Evolutionary conservation across 2,888 invertebrate species (phyloP).

Genomic region (Galerucella nymphaeae): DNA sequence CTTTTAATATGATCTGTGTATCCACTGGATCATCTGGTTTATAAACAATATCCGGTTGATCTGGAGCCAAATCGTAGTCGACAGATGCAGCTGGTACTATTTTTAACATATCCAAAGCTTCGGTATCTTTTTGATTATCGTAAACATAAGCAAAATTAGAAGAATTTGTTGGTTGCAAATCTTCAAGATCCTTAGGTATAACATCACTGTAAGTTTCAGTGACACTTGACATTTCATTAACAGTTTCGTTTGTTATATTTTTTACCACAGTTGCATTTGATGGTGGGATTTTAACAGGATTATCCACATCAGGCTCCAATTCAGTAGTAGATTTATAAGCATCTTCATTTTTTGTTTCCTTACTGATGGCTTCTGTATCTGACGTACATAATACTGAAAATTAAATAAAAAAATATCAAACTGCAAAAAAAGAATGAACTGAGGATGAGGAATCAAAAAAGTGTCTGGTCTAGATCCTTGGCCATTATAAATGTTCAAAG

Average conservation of each 20-base stretch:
- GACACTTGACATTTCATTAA: neutral
- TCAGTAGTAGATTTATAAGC: neutral
- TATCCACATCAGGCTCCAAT: neutral
- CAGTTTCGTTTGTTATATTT: neutral
- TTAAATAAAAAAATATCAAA: neutral
- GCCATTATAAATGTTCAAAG: too few species aligned
- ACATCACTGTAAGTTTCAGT: neutral
- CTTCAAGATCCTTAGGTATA: neutral
- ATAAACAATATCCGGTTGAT: too few species aligned
- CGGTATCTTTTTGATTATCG: slow-evolving; percentile 1
- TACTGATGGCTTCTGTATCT: neutral
- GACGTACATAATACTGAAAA: neutral
- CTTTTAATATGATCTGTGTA: slow-evolving; percentile 1
- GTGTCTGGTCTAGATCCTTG: too few species aligned
- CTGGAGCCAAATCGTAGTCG: slow-evolving; percentile 1
- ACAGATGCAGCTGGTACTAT: neutral
- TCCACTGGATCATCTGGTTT: neutral
- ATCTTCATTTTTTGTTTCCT: neutral
- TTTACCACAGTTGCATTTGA: neutral
- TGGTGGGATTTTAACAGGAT: neutral
- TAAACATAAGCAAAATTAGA: slow-evolving; percentile 1
- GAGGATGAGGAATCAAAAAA: too few species aligned
- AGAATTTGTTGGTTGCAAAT: slow-evolving; percentile 11
- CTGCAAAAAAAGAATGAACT: too few species aligned
- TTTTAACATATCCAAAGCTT: slow-evolving; percentile 9